Evolutionary conservation across 2,888 invertebrate genomes (phyloP).

Genomic region (Allacma fusca): DNA sequence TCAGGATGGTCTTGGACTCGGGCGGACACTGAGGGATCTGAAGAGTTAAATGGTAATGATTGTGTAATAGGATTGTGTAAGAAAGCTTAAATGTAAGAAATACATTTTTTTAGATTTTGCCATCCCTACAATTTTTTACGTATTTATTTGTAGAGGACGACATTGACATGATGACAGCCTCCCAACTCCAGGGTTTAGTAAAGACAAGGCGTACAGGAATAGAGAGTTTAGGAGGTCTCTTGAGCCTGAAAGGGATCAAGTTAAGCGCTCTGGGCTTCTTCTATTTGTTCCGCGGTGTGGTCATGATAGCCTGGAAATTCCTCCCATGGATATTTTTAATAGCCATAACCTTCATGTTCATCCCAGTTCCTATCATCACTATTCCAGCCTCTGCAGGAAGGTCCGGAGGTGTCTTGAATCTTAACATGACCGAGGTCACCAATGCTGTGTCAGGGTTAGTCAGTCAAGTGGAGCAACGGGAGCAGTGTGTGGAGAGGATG

Average conservation of each 20-base stretch:
- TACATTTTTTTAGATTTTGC: too few relatives aligned
- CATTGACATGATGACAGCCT: constrained; percentile 3
- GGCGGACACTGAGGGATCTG: constrained; percentile 6
- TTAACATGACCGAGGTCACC: constrained; percentile 38
- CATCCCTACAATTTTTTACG: too few relatives aligned
- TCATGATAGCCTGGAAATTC: constrained; percentile 41
- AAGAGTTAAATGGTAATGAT: not conserved
- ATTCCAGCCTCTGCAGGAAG: constrained; percentile 41
- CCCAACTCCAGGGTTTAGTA: constrained; percentile 26
- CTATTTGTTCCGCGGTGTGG: constrained; percentile 40
- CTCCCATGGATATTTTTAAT: constrained; percentile 41
- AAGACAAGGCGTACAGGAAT: constrained; percentile 38
- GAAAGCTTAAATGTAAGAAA: too few relatives aligned
- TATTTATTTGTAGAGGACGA: constrained; percentile 24
- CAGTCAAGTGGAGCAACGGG: constrained; percentile 22
- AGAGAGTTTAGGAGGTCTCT: constrained; percentile 28
- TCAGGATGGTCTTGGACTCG: constrained; percentile 1
- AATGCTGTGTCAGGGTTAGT: constrained; percentile 5
- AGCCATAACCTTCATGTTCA: constrained; percentile 26
- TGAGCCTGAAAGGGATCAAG: constrained; percentile 42
- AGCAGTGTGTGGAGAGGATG: constrained; percentile 44
- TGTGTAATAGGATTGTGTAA: not conserved
- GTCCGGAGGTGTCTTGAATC: not conserved
- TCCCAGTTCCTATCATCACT: constrained; percentile 43
- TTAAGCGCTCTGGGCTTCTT: constrained; percentile 39